Base-by-base conservation (phyloP, 2,888 invertebrate species). In the Escarpia spicata region DNA sequence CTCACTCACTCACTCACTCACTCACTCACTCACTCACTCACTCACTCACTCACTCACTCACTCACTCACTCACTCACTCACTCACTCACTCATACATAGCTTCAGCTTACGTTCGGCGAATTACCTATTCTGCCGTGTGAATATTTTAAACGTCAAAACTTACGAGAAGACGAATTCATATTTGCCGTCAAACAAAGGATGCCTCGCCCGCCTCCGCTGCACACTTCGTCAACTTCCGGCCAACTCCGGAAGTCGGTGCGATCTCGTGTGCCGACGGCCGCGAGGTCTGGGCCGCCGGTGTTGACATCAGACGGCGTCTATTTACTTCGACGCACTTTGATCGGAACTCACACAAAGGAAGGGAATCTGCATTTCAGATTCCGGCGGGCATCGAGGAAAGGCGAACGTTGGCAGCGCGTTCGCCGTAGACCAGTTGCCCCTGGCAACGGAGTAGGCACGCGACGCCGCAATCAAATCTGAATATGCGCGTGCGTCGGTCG, bases 141-240 rank as follows among this genome's bases (percentile, higher is more conserved):
- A 75, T 75, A 75, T 75, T 75, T 75, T 75, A 19, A 26, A 75
- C 26, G n/a, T 75, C 75, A 75, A 26, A 26, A 75, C 19, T n/a
- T 19, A 75, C 75, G 75, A 75, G 6, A 75, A 75, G 75, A 75
- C 75, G 75, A 75, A 75, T 75, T 75, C 75, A 26, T 75, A 75
- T 75, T 75, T 26, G 75, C 0, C 4, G 19, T 26, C 75, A 6
- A 15, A 75, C 4, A 75, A 26, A 75, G 75, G 75, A 15, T 3
- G 75, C 26, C 26, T 15, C 4, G 75, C 26, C 4, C 26, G 75
- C 6, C 75, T 75, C 26, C 75, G 75, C 15, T 26, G 75, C 19
- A 75, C 75, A 75, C 75, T 75, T 75, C 75, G 75, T 75, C 75
- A n/a, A 75, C 75, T 75, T 75, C 75, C 75, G 75, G 75, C 75